A percentile compares a stretch with the other conserved stretches of the same genome.
These are phyloP conservation scores for Notiomystis cincta DNA, from an alignment of 2,113 vertebrate species.

Conservation along the genomic window DNA sequence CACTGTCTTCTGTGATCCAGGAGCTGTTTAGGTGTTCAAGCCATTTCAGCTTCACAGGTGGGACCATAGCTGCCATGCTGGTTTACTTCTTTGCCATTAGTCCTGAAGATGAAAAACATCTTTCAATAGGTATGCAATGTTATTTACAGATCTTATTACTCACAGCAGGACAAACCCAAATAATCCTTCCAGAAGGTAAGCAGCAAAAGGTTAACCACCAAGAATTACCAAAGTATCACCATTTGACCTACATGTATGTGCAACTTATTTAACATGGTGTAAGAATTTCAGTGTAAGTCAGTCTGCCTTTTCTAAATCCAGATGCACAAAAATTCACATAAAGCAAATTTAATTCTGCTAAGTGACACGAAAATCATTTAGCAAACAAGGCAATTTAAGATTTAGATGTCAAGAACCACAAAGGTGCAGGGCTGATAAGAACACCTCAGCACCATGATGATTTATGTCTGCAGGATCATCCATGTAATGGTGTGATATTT, in stretches of 20 bases:
- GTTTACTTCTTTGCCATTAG: conserved; percentile 87
- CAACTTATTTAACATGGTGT: not conserved
- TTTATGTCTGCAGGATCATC: not conserved
- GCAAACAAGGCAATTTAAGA: not conserved
- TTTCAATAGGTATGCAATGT: not conserved
- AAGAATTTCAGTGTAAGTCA: not conserved
- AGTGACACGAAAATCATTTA: not conserved
- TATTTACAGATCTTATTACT: not conserved
- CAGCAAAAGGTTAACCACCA: not conserved
- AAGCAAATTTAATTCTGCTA: not conserved
- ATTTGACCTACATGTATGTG: fast-evolving
- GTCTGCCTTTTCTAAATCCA: not conserved
- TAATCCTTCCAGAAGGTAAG: not conserved
- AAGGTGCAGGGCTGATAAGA: not conserved
- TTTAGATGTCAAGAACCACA: not conserved
- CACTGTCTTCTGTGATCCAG: conserved; percentile 98
- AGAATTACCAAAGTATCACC: not conserved
- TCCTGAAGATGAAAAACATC: conserved; percentile 58
- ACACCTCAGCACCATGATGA: not conserved
- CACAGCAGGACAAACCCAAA: not conserved
- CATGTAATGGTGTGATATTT: not conserved
- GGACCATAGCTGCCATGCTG: conserved; percentile 93
- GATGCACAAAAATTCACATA: not conserved
- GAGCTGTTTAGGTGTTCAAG: conserved; percentile 98
- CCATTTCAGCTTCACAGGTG: conserved; percentile 98